Base-by-base conservation (phyloP, 2,888 invertebrate genomes). In the Meganola albula region DNA sequence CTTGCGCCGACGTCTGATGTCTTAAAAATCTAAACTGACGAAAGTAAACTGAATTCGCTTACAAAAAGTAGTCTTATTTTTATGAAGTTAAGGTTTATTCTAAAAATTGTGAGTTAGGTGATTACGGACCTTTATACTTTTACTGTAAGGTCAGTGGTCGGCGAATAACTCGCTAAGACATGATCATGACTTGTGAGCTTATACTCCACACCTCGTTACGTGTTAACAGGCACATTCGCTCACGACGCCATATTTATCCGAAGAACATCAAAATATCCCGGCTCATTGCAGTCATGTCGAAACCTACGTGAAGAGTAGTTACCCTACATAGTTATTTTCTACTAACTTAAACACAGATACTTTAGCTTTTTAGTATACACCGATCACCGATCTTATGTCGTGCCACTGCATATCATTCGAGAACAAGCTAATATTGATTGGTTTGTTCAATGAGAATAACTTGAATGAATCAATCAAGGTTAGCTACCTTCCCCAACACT, bases 151-250 rank as follows among this genome's bases (percentile, higher is more conserved):
- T 83, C 83, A 84, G 77, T 78, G 83, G 75, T 83, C 80, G 82
- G 76, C 74, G 78, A 70, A 84, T 79, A 84, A 80, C 82, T 80
- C 58, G 79, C 65, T 74, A 75, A 85, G 83, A 82, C 84, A 79
- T 79, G 82, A 78, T 83, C 83, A 82, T 83, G 83, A 82, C 84
- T 83, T 78, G 79, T 80, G 77, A 75, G 82, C 74, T 75, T 78
- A 79, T 75, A 76, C 68, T 85, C 83, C 73, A 84, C 84, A 85
- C 84, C 83, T 85, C 72, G 85, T 84, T 85, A 85, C 74, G 80
- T 85, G 84, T 82, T 83, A 85, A 84, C 83, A 82, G 83, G 66
- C 82, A 74, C 75, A 78, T 80, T 82, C 78, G 75, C 82, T 82
- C 85, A 85, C 84, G 85, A 84, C 75, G 63, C 67, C 72, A 77